phyloP scores from a whole-genome alignment of 1,140 invertebrate species.

The Scaptodrosophila lebanonensis region DNA sequence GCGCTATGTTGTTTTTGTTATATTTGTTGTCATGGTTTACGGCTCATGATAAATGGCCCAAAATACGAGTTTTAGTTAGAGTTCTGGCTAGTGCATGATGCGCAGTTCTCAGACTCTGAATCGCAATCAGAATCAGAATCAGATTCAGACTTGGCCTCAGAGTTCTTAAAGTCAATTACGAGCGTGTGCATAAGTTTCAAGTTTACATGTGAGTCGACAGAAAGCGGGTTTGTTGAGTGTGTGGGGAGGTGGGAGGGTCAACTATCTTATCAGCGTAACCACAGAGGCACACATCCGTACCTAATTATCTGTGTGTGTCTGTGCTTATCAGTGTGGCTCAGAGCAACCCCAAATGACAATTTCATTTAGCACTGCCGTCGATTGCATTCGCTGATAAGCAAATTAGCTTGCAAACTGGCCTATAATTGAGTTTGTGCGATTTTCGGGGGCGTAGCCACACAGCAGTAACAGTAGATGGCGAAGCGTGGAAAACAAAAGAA shows the following conservation, averaged over 20 bases:
- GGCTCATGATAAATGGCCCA: conserved; percentile 55
- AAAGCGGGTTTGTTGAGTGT: no score
- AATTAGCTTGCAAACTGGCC: conserved; percentile 58
- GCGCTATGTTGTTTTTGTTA: conserved; percentile 10
- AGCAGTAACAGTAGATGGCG: no score
- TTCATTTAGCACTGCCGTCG: conserved; percentile 44
- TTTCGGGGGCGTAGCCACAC: no score
- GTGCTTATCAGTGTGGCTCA: conserved; percentile 37
- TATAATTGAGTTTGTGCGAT: conserved; percentile 34
- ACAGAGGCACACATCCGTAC: background rate
- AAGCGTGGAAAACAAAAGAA: no score
- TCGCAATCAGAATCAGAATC: no score
- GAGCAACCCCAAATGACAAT: conserved; percentile 47
- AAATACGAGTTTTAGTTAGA: no score
- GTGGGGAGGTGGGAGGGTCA: no score
- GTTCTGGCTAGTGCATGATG: no score
- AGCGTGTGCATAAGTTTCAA: no score
- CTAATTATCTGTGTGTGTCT: conserved; percentile 3
- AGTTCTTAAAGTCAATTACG: no score
- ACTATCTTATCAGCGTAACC: conserved; percentile 25
- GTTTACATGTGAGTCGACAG: conserved; percentile 24
- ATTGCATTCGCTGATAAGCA: conserved; percentile 52
- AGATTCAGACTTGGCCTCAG: no score
- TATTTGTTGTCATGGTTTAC: conserved; percentile 11
- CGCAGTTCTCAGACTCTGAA: no score